Evolutionary conservation across 2,888 invertebrate species (phyloP), one percentile per base, ranked within the genome.

Genomic region (Caenorhabditis japonica): DNA sequence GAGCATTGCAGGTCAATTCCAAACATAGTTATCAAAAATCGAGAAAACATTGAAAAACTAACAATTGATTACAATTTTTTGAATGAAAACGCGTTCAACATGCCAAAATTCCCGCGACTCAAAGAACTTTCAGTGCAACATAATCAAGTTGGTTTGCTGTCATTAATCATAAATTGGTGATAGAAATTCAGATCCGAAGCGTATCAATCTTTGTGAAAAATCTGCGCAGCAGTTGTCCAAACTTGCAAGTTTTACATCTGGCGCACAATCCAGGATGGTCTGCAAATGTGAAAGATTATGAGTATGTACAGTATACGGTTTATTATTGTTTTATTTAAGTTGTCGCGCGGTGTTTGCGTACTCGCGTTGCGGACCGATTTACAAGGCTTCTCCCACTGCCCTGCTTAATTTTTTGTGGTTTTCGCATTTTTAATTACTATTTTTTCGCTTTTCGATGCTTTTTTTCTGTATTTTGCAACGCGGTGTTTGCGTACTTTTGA

Each of bases 221-320:
- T 39, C 25, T 84, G 5, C 43, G 68, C 2, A 59, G 49, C 34
- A 66, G 64, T 58, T 83, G 84, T 55, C 84, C 84, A 10, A 75
- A 77, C 10, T 66, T 84, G 33, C 69, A 76, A 33, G 71, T 68
- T 46, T 64, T 84, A 36, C 59, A 58, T 13, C 52, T 84, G 4
- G 72, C 70, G 41, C 81, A 82, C 5, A 84, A 84, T 53, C 80
- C 81, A 21, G 82, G 84, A 25, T 83, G 81, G 82, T 80, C 84
- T 25, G 34, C 15, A 4, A 49, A 38, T 13, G 7, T 47, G 15
- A 39, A 15, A n/a, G 39, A 58, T 10, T 7, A 43, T 33, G 68
- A 52, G 68, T 58, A 13, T 44, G 34, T 44, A 34, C 15, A 13
- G 17, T 8, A 44, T n/a, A n/a, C n/a, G n/a, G n/a, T n/a, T n/a